Base-by-base conservation (phyloP, 1,140 invertebrate genomes). In the Drosophila bocki region DNA sequence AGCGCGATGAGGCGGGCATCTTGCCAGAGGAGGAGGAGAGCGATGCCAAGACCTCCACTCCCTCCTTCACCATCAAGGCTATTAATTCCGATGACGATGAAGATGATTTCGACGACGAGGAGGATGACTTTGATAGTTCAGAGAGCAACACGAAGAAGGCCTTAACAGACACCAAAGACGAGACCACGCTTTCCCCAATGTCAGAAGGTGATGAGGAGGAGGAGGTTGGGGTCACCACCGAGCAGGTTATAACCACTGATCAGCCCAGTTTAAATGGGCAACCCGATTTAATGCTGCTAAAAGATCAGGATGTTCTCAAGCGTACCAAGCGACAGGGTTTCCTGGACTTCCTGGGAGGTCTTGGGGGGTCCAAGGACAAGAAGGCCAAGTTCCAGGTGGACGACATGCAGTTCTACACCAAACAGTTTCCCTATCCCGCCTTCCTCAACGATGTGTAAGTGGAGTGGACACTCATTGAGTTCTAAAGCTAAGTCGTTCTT, bases 361-460 rank as follows among this genome's bases (percentile, higher is more conserved):
- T 82, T 12, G 75, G 81, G 0, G 53, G 70, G 8, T 44, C 39
- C 4, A 51, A 39, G 5, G 32, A 47, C 3, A 82, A 78, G 22
- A 56, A 50, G 22, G 32, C 37, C 12, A 84, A 81, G 7, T 78
- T 85, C 12, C 72, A 83, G 15, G 81, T 93, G 19, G 78, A 91
- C 17, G 86, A 94, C 13, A 95, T 95, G 94, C 93, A 92, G 11
- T 93, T 95, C 33, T 93, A 95, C 42, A 95, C 94, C 0, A 95
- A 95, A 83, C 95, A 96, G 75, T 95, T 94, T 86, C 95, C 95
- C 3, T 95, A 96, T 91, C 95, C 95, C 3, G 95, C 95, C 54
- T 95, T 94, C 90, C 94, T 93, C 65, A 93, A 93, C n/a, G 94
- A 95, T 77, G 93, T 94, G 95, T 96, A 75, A 94, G 94, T 94